Percentiles rank a stretch among this genome's conserved stretches.
These are phyloP conservation scores for Nanger granti DNA, from an alignment of 2,113 vertebrate species.

Conservation along the genomic window DNA sequence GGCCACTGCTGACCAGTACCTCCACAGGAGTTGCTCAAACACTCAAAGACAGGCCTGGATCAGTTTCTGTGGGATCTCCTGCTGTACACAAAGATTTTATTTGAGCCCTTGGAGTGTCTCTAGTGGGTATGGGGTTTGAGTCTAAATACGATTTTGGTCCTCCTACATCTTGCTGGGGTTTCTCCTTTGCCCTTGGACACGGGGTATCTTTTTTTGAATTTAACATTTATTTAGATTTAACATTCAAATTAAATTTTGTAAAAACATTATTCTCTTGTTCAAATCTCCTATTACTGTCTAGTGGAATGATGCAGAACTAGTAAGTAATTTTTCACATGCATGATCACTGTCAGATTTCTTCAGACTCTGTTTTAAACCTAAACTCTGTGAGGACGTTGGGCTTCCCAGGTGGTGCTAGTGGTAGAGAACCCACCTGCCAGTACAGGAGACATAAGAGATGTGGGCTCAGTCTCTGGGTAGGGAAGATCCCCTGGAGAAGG, in stretches of 20 bases:
- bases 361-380: background rate
- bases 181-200: background rate
- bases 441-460: background rate
- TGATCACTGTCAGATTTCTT: slow-evolving; percentile 6
- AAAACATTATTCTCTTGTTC: slow-evolving; percentile 59
- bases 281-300: slow-evolving; percentile 46
- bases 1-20: background rate
- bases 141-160: rapidly evolving
- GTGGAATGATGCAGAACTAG: background rate
- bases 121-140: background rate
- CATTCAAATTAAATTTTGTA: slow-evolving; percentile 61
- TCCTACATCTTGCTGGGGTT: background rate
- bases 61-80: background rate
- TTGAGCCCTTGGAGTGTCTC: background rate
- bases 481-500: background rate
- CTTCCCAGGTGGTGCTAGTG: background rate
- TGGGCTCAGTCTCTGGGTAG: background rate
- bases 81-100: background rate
- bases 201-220: background rate
- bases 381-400: background rate
- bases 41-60: background rate
- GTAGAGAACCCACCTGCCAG: background rate
- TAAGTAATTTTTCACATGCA: slow-evolving; percentile 41
- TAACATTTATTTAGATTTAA: background rate
- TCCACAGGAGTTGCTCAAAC: background rate